These are phyloP conservation scores for Ailuropoda melanoleuca DNA, from an alignment of 2,113 vertebrate genomes.

Conservation along the genomic window DNA sequence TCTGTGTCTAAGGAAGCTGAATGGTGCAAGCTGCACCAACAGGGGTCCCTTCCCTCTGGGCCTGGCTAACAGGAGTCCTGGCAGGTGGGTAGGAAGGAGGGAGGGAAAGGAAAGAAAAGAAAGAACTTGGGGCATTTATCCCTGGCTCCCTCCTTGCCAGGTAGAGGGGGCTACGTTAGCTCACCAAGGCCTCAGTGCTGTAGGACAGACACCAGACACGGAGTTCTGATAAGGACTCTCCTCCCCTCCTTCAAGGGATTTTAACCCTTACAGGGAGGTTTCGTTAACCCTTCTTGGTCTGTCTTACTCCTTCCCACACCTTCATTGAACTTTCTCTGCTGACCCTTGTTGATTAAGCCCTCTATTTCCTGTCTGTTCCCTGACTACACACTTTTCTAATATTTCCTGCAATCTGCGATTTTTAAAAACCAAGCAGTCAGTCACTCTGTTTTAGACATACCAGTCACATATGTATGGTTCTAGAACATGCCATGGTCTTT, in stretches of 20 bases:
- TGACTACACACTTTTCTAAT: background rate
- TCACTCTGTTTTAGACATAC: background rate
- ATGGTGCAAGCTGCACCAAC: background rate
- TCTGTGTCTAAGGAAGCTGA: background rate
- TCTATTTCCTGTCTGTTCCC: background rate
- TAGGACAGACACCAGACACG: background rate
- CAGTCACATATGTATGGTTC: background rate
- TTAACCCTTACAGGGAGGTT: background rate
- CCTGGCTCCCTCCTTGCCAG: background rate
- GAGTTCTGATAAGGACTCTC: background rate
- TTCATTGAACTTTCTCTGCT: background rate
- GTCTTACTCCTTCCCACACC: background rate
- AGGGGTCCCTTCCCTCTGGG: background rate
- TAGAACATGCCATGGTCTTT: background rate
- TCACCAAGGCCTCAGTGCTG: background rate
- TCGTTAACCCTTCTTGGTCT: background rate
- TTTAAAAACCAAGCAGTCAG: background rate
- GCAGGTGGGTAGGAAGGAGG: background rate
- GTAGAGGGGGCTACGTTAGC: background rate
- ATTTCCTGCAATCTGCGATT: background rate
- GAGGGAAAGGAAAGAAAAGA: background rate
- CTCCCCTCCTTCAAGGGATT: background rate
- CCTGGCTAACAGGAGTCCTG: background rate
- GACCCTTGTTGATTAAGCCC: background rate
- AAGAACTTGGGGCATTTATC: background rate